A percentile compares a stretch with the other conserved stretches of the same genome.
Conservation (phyloP, 2,113 vertebrate genomes). For the Amphilophus citrinellus region DNA sequence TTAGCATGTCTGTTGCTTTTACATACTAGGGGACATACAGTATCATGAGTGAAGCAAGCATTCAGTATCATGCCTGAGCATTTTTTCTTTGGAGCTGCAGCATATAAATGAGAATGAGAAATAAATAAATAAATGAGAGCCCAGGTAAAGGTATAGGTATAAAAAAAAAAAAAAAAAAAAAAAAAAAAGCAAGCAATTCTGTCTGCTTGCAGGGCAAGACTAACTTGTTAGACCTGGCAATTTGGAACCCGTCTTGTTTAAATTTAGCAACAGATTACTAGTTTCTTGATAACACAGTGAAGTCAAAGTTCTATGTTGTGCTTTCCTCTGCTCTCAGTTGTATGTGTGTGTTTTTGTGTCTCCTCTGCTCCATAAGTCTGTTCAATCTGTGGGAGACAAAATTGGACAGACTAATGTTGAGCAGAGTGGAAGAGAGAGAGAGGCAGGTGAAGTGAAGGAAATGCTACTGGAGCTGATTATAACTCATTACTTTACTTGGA, state of each 20-base stretch:
- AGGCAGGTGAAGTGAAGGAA: no score
- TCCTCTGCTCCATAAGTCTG: no score
- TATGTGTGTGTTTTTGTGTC: not conserved
- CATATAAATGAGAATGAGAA: not conserved
- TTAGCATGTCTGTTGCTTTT: not conserved
- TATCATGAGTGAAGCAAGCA: not conserved
- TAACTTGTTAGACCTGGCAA: conserved; percentile 5
- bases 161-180: not conserved
- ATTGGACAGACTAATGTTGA: no score
- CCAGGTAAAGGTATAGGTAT: not conserved
- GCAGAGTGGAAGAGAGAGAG: no score
- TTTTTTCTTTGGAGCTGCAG: not conserved
- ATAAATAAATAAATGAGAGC: not conserved
- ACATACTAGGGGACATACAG: not conserved
- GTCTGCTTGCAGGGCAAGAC: not conserved
- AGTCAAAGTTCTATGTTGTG: not conserved
- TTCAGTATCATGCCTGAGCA: not conserved
- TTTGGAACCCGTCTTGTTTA: not conserved
- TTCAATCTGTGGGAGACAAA: no score
- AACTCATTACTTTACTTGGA: not conserved
- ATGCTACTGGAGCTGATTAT: not conserved
- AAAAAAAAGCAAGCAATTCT: not conserved
- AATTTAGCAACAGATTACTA: not conserved
- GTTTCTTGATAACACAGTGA: not conserved
- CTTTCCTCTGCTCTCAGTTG: not conserved